Percentiles rank a stretch among this genome's conserved stretches.
Evolutionary conservation across 2,888 invertebrate genomes (phyloP).

Genomic region (Caenorhabditis sulstoni): DNA sequence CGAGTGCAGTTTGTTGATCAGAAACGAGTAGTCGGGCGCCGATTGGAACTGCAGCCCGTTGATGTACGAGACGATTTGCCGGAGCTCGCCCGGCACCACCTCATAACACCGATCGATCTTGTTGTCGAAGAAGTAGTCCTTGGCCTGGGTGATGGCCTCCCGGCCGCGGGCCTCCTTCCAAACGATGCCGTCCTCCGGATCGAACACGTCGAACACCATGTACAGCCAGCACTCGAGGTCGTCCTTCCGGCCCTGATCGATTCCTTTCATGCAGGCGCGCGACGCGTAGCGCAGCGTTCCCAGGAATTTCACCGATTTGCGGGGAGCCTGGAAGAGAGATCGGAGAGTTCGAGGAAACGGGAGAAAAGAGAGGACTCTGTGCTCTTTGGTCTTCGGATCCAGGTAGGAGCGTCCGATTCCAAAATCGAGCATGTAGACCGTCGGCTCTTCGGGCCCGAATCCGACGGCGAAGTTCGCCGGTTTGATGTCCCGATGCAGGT

Average conservation of each 20-base stretch:
- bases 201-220: conserved; percentile 57
- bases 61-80: conserved; percentile 16
- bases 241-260: conserved; percentile 53
- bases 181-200: conserved; percentile 47
- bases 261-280: conserved; percentile 52
- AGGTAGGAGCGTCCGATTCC: conserved; percentile 44
- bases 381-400: conserved; percentile 35
- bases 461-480: conserved; percentile 66
- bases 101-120: conserved; percentile 12
- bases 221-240: conserved; percentile 58
- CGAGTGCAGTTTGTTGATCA: not conserved
- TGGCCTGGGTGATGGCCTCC: conserved; percentile 21
- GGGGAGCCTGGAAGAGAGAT: conserved; percentile 26
- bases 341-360: not conserved
- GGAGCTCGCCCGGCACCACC: conserved; percentile 18
- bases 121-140: conserved; percentile 18
- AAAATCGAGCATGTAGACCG: conserved; percentile 56
- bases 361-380: not conserved
- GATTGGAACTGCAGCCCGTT: conserved; percentile 36
- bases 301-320: conserved; percentile 62
- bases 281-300: conserved; percentile 65
- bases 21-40: conserved; percentile 28
- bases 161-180: conserved; percentile 49
- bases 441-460: conserved; percentile 35
- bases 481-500: conserved; percentile 65